A percentile compares a stretch with the other conserved stretches of the same genome.
phyloP scores from a whole-genome alignment of 2,113 vertebrate genomes.

The Toxotes jaculatrix region DNA sequence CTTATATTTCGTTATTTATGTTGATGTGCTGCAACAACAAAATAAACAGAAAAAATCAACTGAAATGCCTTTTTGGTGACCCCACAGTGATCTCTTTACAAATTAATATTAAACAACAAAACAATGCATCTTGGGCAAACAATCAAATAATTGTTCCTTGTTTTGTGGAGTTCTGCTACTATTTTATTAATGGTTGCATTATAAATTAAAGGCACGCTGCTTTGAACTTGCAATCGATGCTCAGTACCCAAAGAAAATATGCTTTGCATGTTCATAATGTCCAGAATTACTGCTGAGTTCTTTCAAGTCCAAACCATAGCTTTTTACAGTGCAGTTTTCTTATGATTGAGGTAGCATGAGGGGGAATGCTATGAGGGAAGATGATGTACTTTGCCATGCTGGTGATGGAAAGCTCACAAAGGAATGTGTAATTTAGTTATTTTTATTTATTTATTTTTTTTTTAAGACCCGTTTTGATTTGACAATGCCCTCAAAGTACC shows the following conservation, averaged over 20 bases:
- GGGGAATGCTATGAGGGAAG: conserved; percentile 5
- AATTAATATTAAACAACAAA: conserved; percentile 36
- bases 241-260: conserved; percentile 15
- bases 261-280: conserved; percentile 17
- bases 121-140: background rate
- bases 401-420: conserved; percentile 33
- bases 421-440: conserved; percentile 17
- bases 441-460: too few species aligned
- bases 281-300: conserved; percentile 13
- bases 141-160: conserved; percentile 37
- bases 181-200: conserved; percentile 62
- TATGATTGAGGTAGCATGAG: conserved; percentile 27
- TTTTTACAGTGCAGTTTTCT: conserved; percentile 14
- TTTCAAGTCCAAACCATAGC: conserved; percentile 28
- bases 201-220: conserved; percentile 48
- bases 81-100: conserved; percentile 5
- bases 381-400: background rate
- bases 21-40: background rate
- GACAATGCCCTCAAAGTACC: conserved; percentile 5
- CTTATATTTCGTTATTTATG: background rate
- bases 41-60: background rate
- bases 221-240: conserved; percentile 54
- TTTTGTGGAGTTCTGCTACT: conserved; percentile 30
- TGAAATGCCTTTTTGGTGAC: background rate
- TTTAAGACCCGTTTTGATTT: conserved; percentile 21